Evolutionary conservation across 2,797 vertebrate species (phyloP).

Genomic region (Sebastes taczanowskii): DNA sequence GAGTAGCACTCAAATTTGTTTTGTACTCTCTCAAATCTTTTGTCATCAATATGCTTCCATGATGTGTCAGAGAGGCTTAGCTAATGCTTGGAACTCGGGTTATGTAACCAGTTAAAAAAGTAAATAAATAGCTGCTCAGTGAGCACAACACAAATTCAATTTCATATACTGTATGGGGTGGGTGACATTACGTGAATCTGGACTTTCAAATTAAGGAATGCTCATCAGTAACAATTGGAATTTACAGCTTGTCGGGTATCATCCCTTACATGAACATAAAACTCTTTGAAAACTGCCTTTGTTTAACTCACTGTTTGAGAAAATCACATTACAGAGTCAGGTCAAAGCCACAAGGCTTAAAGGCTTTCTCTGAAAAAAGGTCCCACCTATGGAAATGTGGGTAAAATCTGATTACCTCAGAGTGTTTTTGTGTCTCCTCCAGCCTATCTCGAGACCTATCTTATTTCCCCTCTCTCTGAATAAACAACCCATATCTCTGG

Average conservation of each 20-base stretch:
- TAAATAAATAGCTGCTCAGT: neutral
- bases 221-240: neutral
- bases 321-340: conserved; percentile 7
- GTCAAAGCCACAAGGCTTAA: conserved; percentile 6
- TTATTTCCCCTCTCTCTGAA: conserved; percentile 60
- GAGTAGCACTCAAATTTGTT: too few relatives aligned
- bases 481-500: conserved; percentile 66
- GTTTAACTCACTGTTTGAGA: neutral
- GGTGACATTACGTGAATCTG: neutral
- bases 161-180: neutral
- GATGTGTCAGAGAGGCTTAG: neutral
- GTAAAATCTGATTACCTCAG: conserved; percentile 51
- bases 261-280: neutral
- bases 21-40: neutral
- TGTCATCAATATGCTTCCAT: neutral
- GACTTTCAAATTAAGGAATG: neutral
- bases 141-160: neutral
- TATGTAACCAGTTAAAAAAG: neutral
- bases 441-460: conserved; percentile 44
- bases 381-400: conserved; percentile 29
- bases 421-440: conserved; percentile 49
- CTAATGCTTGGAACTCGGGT: neutral
- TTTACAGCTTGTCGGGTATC: neutral
- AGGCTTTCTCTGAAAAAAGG: conserved; percentile 11
- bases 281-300: neutral